These are phyloP conservation scores for Mercenaria mercenaria DNA, from an alignment of 1,140 invertebrate species.

Conservation along the genomic window DNA sequence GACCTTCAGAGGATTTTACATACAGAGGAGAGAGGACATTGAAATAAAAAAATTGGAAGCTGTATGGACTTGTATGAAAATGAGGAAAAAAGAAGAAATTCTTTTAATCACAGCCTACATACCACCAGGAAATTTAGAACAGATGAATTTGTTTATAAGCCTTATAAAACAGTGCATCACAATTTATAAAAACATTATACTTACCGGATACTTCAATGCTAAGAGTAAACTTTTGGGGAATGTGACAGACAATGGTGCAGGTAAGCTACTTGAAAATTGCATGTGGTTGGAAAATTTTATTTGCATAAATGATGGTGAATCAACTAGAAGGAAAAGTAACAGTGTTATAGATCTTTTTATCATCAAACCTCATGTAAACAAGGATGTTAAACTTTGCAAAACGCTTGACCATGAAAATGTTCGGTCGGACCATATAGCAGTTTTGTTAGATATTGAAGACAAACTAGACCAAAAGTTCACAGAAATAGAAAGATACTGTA, in stretches of 20 bases:
- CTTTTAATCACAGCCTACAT: background rate
- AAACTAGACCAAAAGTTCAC: too few relatives aligned
- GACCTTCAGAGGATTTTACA: background rate
- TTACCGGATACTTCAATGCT: constrained; percentile 2
- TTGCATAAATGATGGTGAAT: background rate
- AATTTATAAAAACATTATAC: background rate
- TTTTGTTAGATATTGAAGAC: background rate
- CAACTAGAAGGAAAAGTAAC: background rate
- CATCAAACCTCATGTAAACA: background rate
- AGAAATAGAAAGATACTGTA: background rate
- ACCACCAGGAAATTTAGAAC: background rate
- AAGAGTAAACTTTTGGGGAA: constrained; percentile 17
- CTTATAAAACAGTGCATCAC: too few relatives aligned
- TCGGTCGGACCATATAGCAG: constrained; percentile 14
- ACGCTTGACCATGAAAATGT: constrained; percentile 25
- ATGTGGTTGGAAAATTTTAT: background rate
- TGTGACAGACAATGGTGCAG: background rate
- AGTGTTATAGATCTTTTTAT: constrained; percentile 25
- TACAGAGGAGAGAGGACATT: background rate
- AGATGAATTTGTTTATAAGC: background rate
- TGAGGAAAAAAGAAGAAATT: background rate
- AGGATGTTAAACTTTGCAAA: background rate
- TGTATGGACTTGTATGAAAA: background rate
- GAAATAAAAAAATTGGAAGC: constrained; percentile 1
- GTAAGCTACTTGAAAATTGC: background rate